phyloP scores from a whole-genome alignment of 2,888 invertebrate genomes.

The Mythimna albipuncta region DNA sequence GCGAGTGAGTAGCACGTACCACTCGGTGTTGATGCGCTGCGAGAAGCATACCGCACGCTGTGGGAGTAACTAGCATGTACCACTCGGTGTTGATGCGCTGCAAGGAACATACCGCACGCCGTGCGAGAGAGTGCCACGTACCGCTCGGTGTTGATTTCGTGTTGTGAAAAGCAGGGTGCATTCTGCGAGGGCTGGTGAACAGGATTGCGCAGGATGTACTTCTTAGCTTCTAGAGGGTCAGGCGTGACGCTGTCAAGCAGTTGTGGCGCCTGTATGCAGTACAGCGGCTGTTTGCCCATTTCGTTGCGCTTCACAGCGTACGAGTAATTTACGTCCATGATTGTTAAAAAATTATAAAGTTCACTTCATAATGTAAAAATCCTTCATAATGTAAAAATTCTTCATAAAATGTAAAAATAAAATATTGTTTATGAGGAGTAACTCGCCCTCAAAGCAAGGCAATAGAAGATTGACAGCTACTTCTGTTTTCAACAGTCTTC shows the following conservation, averaged over 20 bases:
- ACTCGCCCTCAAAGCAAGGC: neutral
- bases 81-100: neutral
- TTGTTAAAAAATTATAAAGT: neutral
- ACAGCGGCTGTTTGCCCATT: constrained; percentile 87
- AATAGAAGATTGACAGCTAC: neutral
- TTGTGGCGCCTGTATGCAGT: constrained; percentile 74
- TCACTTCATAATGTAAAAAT: neutral
- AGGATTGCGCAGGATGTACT: constrained; percentile 89
- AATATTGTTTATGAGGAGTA: neutral
- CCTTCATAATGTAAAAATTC: neutral
- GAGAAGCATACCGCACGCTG: neutral
- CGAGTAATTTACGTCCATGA: constrained; percentile 77
- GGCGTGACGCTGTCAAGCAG: constrained; percentile 79
- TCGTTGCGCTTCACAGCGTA: constrained; percentile 84
- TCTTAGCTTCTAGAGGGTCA: constrained; percentile 72
- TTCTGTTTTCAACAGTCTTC: neutral
- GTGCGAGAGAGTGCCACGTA: constrained; percentile 41
- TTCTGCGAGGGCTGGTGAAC: constrained; percentile 86
- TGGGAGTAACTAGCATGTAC: constrained; percentile 55
- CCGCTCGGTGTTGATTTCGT: constrained; percentile 90
- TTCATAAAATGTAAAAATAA: constrained; percentile 3
- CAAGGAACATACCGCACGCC: neutral
- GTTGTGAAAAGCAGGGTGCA: constrained; percentile 78
- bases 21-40: no score
- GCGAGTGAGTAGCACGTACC: no score